Evolutionary conservation across 2,888 invertebrate species (phyloP), one percentile per base, ranked within the genome.

Genomic region (Auanema freiburgensis): DNA sequence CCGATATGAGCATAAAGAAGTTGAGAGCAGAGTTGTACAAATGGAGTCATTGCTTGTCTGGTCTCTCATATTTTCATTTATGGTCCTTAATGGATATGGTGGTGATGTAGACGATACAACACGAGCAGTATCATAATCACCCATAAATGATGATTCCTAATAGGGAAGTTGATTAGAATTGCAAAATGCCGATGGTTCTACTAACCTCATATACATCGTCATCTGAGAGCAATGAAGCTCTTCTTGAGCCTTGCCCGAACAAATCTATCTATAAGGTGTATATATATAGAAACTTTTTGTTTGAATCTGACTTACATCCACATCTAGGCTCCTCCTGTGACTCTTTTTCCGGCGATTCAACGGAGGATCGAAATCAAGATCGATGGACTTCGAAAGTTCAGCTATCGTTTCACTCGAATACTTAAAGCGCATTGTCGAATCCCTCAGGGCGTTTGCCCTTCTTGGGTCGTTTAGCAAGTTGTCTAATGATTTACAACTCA

Each of bases 101-200:
- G 62, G 62, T 6, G 62, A 62, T 8, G 61, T 49, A n/a, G 61
- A 55, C 14, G 61, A 50, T 23, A 49, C 54, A 12, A 62, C 51
- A 41, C 62, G 62, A 33, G 33, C 33, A 5, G 33, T 33, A 8
- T 33, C 33, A 33, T 33, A 33, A 33, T 33, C 33, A 33, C 33
- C 33, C 33, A 33, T 33, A 8, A 33, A 33, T 33, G 33, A 33
- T 33, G 33, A 33, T 33, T 33, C 33, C 33, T 33, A 33, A 33
- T 33, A 33, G 3, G 3, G 33, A 33, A 33, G 8, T 33, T 33
- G 8, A 8, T 33, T 33, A 33, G 8, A 33, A 33, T 33, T 3
- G 33, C 8, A 5, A 8, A 5, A 3, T 3, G 8, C 33, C 33
- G 8, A 33, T 33, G 3, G 4, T 33, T 8, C 33, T 33, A 33